Conservation (phyloP, 1,140 invertebrate species). For the Condylostylus longicornis region DNA sequence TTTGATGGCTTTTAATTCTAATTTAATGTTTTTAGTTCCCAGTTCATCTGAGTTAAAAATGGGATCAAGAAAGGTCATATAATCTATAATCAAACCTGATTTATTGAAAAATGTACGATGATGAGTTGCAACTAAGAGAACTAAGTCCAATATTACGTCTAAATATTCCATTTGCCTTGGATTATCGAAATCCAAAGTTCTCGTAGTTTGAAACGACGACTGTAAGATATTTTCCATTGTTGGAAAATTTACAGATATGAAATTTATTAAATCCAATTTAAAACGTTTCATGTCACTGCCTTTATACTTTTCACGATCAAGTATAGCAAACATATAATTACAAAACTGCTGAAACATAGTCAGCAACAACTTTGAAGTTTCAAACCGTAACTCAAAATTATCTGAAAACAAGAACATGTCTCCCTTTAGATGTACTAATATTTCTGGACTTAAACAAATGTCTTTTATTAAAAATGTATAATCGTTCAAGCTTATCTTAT, state of each 20-base stretch:
- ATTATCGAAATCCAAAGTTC: background rate
- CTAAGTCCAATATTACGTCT: conserved; percentile 21
- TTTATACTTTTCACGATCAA: conserved; percentile 17
- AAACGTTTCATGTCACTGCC: conserved; percentile 22
- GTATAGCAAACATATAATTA: conserved; percentile 21
- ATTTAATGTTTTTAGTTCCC: conserved; percentile 22
- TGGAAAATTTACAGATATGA: conserved; percentile 24
- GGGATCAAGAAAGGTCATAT: conserved; percentile 9
- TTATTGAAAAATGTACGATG: conserved; percentile 26
- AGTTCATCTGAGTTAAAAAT: background rate
- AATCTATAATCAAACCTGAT: conserved; percentile 25
- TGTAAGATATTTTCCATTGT: conserved; percentile 19
- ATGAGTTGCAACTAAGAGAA: conserved; percentile 24
- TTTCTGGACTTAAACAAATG: conserved; percentile 22
- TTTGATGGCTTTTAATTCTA: conserved; percentile 50
- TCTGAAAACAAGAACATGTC: conserved; percentile 7
- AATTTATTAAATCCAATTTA: conserved; percentile 28
- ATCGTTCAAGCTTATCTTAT: conserved; percentile 25
- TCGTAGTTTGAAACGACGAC: conserved; percentile 18
- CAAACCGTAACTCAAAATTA: conserved; percentile 11
- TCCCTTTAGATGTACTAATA: conserved; percentile 16
- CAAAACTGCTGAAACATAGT: conserved; percentile 28
- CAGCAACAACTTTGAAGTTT: conserved; percentile 13
- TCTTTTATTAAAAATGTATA: conserved; percentile 25
- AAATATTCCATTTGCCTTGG: conserved; percentile 21